Conservation (phyloP, 2,797 vertebrate species). For the Amphiprion clarkii region DNA sequence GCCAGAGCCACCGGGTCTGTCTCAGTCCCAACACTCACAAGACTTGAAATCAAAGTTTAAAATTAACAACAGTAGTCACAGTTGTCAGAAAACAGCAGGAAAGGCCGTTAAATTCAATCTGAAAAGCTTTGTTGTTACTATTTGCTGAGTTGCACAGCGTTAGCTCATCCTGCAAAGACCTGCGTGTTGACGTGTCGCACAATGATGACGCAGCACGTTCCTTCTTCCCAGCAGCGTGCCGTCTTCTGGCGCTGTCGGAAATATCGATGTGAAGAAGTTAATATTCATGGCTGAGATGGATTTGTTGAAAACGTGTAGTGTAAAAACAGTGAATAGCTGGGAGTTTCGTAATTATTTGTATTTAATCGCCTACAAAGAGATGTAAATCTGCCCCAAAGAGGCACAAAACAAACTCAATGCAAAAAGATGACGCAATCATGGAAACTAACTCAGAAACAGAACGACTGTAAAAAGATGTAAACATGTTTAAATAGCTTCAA, state of each 20-base stretch:
- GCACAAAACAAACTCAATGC: too few relatives aligned
- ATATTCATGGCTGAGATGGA: background rate
- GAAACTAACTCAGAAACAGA: too few relatives aligned
- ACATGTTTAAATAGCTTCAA: background rate
- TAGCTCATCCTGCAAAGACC: slow-evolving; percentile 9
- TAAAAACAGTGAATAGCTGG: background rate
- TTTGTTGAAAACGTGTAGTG: background rate
- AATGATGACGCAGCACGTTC: slow-evolving; percentile 43
- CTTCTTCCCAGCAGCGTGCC: background rate
- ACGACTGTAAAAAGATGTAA: background rate
- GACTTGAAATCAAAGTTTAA: background rate
- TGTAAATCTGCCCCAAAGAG: background rate
- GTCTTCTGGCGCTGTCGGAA: background rate
- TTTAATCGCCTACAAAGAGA: background rate
- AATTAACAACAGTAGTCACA: background rate
- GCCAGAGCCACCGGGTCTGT: slow-evolving; percentile 2
- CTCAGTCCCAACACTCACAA: background rate
- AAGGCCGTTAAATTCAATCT: accelerated
- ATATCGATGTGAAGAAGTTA: accelerated
- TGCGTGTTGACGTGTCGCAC: slow-evolving; percentile 58
- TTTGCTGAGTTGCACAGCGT: background rate
- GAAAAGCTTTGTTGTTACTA: background rate
- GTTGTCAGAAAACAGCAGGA: accelerated
- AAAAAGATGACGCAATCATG: background rate
- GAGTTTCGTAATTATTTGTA: background rate